Conservation (phyloP, 2,113 vertebrate genomes). For the Chamaea fasciata region DNA sequence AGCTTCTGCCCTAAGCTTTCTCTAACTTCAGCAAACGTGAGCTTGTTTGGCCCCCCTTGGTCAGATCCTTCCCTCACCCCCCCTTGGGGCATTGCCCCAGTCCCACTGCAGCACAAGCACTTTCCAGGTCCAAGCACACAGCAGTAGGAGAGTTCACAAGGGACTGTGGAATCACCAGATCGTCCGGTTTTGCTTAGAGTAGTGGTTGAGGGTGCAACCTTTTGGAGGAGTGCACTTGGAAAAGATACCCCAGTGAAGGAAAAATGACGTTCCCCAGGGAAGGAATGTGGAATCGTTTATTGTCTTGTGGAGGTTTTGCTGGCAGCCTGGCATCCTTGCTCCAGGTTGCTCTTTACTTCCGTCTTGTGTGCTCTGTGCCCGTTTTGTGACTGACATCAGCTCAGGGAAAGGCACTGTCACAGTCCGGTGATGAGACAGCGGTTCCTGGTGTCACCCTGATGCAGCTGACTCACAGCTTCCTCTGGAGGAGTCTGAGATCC, state of each 20-base stretch:
- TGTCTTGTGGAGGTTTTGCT: not conserved
- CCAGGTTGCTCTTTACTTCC: not conserved
- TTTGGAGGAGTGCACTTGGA: not conserved
- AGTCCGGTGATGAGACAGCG: rapidly evolving
- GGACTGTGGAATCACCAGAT: rapidly evolving
- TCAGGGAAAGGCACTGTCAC: not conserved
- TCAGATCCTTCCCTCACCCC: not conserved
- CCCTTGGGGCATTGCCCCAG: not conserved
- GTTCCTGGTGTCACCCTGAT: not conserved
- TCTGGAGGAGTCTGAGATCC: not conserved
- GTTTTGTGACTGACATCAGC: not conserved
- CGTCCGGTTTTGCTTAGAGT: not conserved
- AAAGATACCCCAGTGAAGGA: not conserved
- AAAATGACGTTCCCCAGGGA: not conserved
- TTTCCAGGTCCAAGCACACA: not conserved
- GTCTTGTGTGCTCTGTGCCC: not conserved
- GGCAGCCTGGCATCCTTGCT: not conserved
- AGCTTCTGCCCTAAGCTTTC: not conserved
- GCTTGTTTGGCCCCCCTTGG: not conserved
- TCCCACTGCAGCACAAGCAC: not conserved
- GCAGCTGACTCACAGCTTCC: not conserved
- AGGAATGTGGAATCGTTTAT: not conserved
- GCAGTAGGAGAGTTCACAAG: not conserved
- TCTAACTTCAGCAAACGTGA: not conserved
- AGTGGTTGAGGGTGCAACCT: not conserved